These are phyloP conservation scores for Argynnis bischoffii DNA, from an alignment of 2,888 invertebrate genomes.

Conservation along the genomic window DNA sequence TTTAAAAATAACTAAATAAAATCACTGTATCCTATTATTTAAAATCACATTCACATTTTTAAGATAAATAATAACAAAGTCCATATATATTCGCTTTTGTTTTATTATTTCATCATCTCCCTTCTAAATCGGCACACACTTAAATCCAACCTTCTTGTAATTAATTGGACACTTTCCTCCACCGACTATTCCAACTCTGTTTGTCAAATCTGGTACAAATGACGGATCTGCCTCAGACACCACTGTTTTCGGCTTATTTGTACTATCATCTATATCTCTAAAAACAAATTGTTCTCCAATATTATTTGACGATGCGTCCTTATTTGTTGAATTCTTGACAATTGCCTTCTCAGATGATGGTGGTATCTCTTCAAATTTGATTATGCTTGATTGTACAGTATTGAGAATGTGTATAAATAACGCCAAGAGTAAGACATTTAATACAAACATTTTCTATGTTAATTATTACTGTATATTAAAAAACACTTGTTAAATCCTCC, in stretches of 20 bases:
- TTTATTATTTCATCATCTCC: not conserved
- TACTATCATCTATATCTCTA: not conserved
- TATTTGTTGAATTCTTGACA: not conserved
- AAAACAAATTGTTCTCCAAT: not conserved
- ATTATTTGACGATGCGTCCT: not conserved
- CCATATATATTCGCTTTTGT: too few species aligned
- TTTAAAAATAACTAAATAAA: too few species aligned
- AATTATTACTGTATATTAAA: not conserved
- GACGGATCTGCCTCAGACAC: not conserved
- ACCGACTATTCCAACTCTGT: not conserved
- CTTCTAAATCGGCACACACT: constrained; percentile 8
- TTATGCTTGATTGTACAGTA: not conserved
- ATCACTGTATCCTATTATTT: too few species aligned
- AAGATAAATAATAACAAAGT: too few species aligned
- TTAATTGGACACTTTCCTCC: constrained; percentile 22
- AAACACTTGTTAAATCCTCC: not conserved
- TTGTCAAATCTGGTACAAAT: not conserved
- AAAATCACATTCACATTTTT: too few species aligned
- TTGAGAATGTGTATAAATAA: not conserved
- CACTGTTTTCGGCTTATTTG: not conserved
- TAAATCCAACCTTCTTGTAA: constrained; percentile 15
- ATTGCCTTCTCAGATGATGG: not conserved
- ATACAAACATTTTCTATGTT: not conserved
- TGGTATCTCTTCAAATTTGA: not conserved
- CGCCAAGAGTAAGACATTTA: not conserved